phyloP scores from a whole-genome alignment of 2,113 vertebrate genomes.

The Eupsittula cactorum region DNA sequence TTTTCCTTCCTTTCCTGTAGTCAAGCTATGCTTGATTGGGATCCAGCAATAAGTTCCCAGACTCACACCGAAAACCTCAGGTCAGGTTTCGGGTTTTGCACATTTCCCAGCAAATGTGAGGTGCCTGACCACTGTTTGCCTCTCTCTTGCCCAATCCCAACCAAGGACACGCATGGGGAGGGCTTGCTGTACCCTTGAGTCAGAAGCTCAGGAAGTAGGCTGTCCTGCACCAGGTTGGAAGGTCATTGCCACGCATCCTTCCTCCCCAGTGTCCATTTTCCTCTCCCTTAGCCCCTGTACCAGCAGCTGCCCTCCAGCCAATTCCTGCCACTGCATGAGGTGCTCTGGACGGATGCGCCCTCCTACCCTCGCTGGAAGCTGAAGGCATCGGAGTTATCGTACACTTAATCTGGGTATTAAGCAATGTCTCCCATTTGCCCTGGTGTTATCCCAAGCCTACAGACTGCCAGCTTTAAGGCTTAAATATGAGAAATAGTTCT shows the following conservation, averaged over 20 bases:
- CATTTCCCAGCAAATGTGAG: constrained; percentile 12
- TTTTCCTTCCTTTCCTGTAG: constrained; percentile 44
- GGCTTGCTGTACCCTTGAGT: constrained; percentile 48
- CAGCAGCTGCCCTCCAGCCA: constrained; percentile 52
- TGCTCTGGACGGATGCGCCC: background rate
- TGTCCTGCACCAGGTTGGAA: constrained; percentile 55
- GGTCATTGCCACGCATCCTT: constrained; percentile 72
- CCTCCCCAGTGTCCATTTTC: constrained; percentile 64
- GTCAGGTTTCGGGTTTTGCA: constrained; percentile 35
- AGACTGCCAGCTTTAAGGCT: constrained; percentile 5
- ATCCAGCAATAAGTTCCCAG: constrained; percentile 12
- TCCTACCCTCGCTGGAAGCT: background rate
- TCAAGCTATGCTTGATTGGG: constrained; percentile 27
- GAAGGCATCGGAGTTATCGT: background rate
- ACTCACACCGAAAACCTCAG: background rate
- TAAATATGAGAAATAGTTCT: constrained; percentile 30
- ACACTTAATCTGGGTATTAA: constrained; percentile 40
- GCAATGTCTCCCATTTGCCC: constrained; percentile 2
- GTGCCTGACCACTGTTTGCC: constrained; percentile 38
- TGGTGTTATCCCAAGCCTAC: background rate
- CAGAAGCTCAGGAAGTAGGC: constrained; percentile 56
- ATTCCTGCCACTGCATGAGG: constrained; percentile 32
- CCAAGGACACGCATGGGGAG: constrained; percentile 36
- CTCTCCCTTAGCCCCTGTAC: constrained; percentile 36
- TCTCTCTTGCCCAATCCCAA: constrained; percentile 45